Evolutionary conservation across 1,140 invertebrate genomes (phyloP).

Genomic region (Lutraria rhynchaena): DNA sequence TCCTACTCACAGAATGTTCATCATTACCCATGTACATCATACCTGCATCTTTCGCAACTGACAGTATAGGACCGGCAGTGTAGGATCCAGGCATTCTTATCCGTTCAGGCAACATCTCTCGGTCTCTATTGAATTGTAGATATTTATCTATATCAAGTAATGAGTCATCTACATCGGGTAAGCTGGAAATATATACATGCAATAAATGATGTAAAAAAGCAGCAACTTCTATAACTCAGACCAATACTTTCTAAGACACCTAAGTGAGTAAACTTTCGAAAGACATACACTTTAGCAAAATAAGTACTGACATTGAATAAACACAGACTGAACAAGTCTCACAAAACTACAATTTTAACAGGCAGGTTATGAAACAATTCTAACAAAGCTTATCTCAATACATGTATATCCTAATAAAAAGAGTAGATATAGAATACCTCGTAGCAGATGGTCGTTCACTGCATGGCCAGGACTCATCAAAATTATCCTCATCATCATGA

Average conservation of each 20-base stretch:
- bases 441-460: constrained; percentile 69
- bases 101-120: not conserved
- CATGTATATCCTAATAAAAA: no score
- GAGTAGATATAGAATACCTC: no score
- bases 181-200: constrained; percentile 14
- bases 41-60: constrained; percentile 1
- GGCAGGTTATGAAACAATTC: no score
- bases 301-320: no score
- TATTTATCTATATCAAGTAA: not conserved
- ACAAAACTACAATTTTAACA: no score
- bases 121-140: not conserved
- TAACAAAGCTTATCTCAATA: no score
- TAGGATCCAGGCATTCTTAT: constrained; percentile 42
- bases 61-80: not conserved
- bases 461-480: constrained; percentile 76
- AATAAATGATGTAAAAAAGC: not conserved
- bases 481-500: constrained; percentile 59
- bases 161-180: constrained; percentile 39
- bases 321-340: no score
- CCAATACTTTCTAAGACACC: no score
- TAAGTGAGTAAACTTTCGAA: no score
- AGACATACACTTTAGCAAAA: no score
- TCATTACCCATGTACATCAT: no score
- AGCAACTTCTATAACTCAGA: no score
- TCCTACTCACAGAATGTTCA: not conserved